Evolutionary conservation across 2,888 invertebrate species (phyloP), one percentile per base, ranked within the genome.

Genomic region (Protula sp.): DNA sequence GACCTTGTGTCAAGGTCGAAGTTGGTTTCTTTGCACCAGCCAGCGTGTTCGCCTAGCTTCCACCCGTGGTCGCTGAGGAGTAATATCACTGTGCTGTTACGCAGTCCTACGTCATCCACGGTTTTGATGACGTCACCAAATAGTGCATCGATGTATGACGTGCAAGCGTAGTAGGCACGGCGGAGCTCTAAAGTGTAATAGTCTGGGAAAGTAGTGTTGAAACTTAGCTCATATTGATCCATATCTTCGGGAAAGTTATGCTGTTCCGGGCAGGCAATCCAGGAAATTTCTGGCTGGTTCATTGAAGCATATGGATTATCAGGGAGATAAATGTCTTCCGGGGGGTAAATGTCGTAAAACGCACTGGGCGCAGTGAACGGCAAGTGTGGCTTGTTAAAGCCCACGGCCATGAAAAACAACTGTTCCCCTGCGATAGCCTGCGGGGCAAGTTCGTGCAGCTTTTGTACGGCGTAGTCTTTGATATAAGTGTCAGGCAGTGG

Each of bases 11-110:
- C 69, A 5, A 70, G 62, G 52, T 72, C 72, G 58, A 70, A 71
- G 57, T 71, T 70, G 1, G 70, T 70, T 47, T 67, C 64, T 53
- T 72, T 72, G 52, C 63, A 63, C 69, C 71, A 71, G 57, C 68
- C 67, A 5, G 65, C 69, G 50, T 68, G 70, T 63, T 72, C 71
- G 5, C 71, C 71, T 26, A 50, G 50, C 14, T n/a, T 19, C 22
- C 5, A 50, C 14, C 50, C 50, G 24, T 50, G 50, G 50, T 50
- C 50, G 5, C 19, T 24, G 5, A 22, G 9, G 5, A 19, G 24
- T 4, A 50, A 5, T 5, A 50, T 26, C 5, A 26, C 50, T 5
- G 50, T 50, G 9, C 22, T n/a, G 5, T 50, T 24, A 5, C 5
- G 22, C 14, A 50, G 9, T 24, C 24, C 24, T 50, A 24, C 14